Evolutionary conservation across 2,888 invertebrate species (phyloP), one percentile per base, ranked within the genome.

Genomic region (Hypolimnas misippus): DNA sequence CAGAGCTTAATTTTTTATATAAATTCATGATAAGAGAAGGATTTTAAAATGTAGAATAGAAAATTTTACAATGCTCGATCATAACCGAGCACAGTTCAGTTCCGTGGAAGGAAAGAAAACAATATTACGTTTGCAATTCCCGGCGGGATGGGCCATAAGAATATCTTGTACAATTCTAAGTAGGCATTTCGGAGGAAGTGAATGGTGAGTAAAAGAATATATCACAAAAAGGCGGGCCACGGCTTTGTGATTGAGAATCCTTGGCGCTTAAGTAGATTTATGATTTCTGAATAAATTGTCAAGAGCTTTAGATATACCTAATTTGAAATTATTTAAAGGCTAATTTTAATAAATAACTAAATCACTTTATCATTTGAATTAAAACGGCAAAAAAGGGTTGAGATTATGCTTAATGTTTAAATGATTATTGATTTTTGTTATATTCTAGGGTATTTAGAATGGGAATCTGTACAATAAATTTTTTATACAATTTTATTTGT

Each of bases 1-100:
- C n/a, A n/a, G n/a, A n/a, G n/a, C n/a, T n/a, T n/a, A n/a, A n/a
- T n/a, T n/a, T n/a, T 29, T 49, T n/a, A n/a, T 1, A 49, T 14
- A 7, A 29, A 7, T 14, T 8, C 14, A 25, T 21, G 4, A 1
- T 14, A 3, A 49, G 14, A 49, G 7, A 14, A 14, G n/a, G n/a
- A 49, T n/a, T 49, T 49, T 14, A 49, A 49, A 49, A 14, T 29
- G 14, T 33, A 44, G 35, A 57, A 59, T 29, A 56, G 58, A 19
- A 51, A 56, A 52, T 62, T 76, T 76, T 76, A 76, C 76, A 81
- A 79, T 72, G 77, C 44, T 46, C 44, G 44, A 80, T 82, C 82
- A 83, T 67, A 64, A 64, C 61, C 57, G 62, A 64, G 55, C 49
- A 35, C 57, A 63, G 55, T 58, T 65, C 50, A 55, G 57, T 62